A percentile compares a stretch with the other conserved stretches of the same genome.
Evolutionary conservation across 1,140 invertebrate genomes (phyloP).

Genomic region (Dendroctonus valens): DNA sequence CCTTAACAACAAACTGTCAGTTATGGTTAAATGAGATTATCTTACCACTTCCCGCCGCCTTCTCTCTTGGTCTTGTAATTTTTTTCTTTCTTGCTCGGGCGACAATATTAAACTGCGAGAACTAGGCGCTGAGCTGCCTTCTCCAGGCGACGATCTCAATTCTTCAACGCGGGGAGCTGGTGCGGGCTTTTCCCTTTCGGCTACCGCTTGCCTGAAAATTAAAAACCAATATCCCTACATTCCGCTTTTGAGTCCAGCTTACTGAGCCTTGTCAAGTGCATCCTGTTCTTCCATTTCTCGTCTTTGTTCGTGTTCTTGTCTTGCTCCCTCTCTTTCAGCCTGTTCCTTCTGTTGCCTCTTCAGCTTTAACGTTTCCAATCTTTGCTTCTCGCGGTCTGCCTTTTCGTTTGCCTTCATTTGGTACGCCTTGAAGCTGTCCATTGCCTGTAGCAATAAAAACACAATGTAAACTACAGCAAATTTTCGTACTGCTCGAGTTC

Average conservation of each 20-base stretch:
- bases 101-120: constrained; percentile 60
- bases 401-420: constrained; percentile 95
- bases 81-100: constrained; percentile 74
- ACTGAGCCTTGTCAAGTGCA: constrained; percentile 67
- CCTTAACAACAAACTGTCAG: not conserved
- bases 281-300: constrained; percentile 79
- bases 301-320: constrained; percentile 76
- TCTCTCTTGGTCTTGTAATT: constrained; percentile 83
- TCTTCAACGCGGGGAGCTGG: constrained; percentile 48
- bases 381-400: constrained; percentile 81
- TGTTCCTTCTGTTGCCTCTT: constrained; percentile 78
- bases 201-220: constrained; percentile 56
- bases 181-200: constrained; percentile 48
- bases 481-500: constrained; percentile 51
- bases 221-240: too few species aligned
- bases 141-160: constrained; percentile 45
- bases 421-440: constrained; percentile 77
- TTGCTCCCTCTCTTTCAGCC: constrained; percentile 74
- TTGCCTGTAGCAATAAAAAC: constrained; percentile 52
- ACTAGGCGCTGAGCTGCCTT: constrained; percentile 54
- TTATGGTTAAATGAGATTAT: constrained; percentile 40
- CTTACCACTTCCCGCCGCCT: constrained; percentile 88
- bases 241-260: constrained; percentile 19
- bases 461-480: too few species aligned
- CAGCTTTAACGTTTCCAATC: constrained; percentile 79